Evolutionary conservation across 2,797 vertebrate species (phyloP), one percentile per base, ranked within the genome.

Genomic region (Mustela erminea): DNA sequence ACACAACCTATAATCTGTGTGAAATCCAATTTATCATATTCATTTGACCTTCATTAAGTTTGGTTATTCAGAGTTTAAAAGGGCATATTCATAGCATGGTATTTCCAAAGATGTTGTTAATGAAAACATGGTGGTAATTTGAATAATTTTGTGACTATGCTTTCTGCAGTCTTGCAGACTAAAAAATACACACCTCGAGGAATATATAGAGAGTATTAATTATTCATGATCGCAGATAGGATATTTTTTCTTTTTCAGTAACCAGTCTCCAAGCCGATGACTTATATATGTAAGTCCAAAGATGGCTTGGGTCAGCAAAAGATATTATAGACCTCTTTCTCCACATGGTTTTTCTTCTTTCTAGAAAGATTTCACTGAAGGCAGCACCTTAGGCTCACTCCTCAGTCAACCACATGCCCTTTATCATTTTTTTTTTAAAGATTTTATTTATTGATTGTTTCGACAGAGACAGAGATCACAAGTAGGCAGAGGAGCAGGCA

Each of bases 41-140:
- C 12, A 54, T 84, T 87, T 85, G 5, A 75, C 27, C 14, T 74
- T 96, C 77, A 75, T 89, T 86, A 93, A 83, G 25, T 54, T 95
- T 92, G 46, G 68, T 75, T 89, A 75, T 87, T 94, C 60, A 88
- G 15, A 54, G 27, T 82, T 94, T 90, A 90, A 35, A 83, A 68
- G 86, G 46, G 52, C 60, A 68, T 93, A 84, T 75, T 90, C 29
- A 32, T 80, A 15, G 14, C n/a, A 82, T 77, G 9, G 41, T 60
- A 75, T 91, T 78, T 60, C 35, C 56, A 52, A 54, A 97, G 29
- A 87, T 46, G 5, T 32, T 92, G 54, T 70, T 43, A 93, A 83
- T 82, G 38, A 60, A 89, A 93, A 74, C 25, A 52, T 43, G 27
- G 35, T 62, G 13, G 54, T 90, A 77, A 92, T 93, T 83, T 87